Conservation (phyloP, 2,113 vertebrate genomes). For the cat (Felis catus) region F.catus_Fca126_mat1.0 CM031421.1:74162501-74163000, state of each 20-base stretch:
- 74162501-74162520: conserved; percentile 25
- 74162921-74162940: neutral
- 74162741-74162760: neutral
- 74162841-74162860: neutral
- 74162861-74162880: neutral
- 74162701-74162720: neutral
- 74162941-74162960: neutral
- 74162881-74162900: neutral
- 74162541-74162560: neutral
- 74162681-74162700: neutral
- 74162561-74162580: neutral
- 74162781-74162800: neutral
- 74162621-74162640: neutral
- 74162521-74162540: conserved; percentile 34
- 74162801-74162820: neutral
- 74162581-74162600: neutral
- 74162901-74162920: neutral
- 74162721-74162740: neutral
- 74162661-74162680: neutral
- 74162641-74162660: neutral
- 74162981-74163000: neutral
- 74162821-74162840: neutral
- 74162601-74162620: neutral
- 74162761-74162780: neutral
- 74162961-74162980: neutral